Evolutionary conservation across 2,113 vertebrate genomes (phyloP).

Genomic region (Dunckerocampus dactyliophorus): DNA sequence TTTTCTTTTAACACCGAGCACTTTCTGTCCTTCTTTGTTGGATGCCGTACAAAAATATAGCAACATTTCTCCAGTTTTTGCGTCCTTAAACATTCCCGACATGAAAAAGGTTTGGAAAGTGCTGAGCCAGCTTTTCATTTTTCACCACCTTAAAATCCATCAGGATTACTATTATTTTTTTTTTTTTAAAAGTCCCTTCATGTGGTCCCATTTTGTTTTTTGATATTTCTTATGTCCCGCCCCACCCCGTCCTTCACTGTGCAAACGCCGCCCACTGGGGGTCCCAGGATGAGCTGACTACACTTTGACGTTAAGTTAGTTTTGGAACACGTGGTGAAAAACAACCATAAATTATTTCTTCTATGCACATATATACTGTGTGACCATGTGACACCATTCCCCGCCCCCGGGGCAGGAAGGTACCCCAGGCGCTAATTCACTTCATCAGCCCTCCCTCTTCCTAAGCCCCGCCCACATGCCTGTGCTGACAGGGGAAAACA

Average conservation of each 20-base stretch:
- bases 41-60: constrained; percentile 79
- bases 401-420: constrained; percentile 18
- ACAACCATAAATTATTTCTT: constrained; percentile 69
- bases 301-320: no score
- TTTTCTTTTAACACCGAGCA: constrained; percentile 48
- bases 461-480: not conserved
- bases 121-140: constrained; percentile 64
- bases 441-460: no score
- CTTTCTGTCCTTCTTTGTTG: constrained; percentile 21
- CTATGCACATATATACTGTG: constrained; percentile 42
- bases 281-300: no score
- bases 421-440: constrained; percentile 19
- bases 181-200: constrained; percentile 34
- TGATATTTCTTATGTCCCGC: no score
- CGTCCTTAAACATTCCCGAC: constrained; percentile 76
- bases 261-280: constrained; percentile 60
- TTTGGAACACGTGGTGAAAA: constrained; percentile 51
- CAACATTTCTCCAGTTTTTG: constrained; percentile 73
- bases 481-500: constrained; percentile 35
- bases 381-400: not conserved
- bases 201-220: constrained; percentile 21
- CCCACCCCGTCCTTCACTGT: constrained; percentile 17
- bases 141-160: constrained; percentile 36
- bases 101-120: constrained; percentile 74
- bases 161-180: not conserved